Base-by-base conservation (phyloP, 2,113 vertebrate genomes). In the Carettochelys insculpta region DNA sequence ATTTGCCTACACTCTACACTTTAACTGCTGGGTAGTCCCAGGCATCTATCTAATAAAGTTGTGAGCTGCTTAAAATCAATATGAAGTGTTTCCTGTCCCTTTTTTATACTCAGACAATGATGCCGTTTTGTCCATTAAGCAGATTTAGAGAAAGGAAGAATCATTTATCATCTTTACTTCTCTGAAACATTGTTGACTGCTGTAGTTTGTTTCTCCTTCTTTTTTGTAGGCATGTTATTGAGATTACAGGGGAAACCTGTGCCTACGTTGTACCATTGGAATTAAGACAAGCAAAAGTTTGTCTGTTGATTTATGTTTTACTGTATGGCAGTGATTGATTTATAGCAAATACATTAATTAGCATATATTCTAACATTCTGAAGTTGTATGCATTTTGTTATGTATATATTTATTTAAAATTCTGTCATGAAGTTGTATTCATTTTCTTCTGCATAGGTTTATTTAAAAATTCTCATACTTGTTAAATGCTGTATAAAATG, bases 401-500 rank as follows among this genome's bases (percentile, higher is more conserved):
- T 25, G 31, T 11, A 17, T 12, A 22, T 2, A 17, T 79, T 90
- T 88, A 58, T 61, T 87, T 88, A 86, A 3, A 75, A 80, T n/a
- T 38, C 48, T 14, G 2, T 85, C 73, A n/a, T 29, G 65, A 90
- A 41, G 22, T 75, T 81, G 34, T 38, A 31, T 79, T 43, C 2
- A 6, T 45, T 68, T 45, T 79, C 58, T 11, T 78, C 10, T 25
- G 31, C 11, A 17, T 12, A 22, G 2, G 20, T 79, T 90, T 88
- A 58, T 61, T 87, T 88, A 86, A 3, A 75, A 80, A 85, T 58
- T 71, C 4, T 81, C 16, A 80, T 14, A 80, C 41, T 43, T 52
- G 50, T 91, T 92, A 89, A 89, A 81, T 83, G 83, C 50, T 89
- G 6, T 83, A 90, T 88, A 34, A 41, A 96, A 73, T 91, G 90